These are phyloP conservation scores for Bradypodion pumilum DNA, from an alignment of 2,797 vertebrate genomes.

Conservation along the genomic window DNA sequence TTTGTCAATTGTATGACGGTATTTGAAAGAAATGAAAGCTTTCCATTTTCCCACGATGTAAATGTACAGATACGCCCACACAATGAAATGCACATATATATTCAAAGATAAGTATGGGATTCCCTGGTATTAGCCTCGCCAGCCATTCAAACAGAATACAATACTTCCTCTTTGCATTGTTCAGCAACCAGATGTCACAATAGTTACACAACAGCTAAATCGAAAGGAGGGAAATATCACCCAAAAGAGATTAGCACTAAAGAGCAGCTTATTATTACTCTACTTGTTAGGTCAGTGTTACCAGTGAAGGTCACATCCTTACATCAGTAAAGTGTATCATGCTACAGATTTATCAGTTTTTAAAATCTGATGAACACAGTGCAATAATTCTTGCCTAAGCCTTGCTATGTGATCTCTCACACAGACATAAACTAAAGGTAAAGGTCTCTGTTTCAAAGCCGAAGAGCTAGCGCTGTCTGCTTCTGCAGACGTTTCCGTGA, in stretches of 20 bases:
- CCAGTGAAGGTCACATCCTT: background rate
- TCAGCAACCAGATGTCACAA: background rate
- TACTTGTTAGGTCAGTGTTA: background rate
- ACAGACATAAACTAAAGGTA: background rate
- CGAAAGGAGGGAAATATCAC: constrained; percentile 4
- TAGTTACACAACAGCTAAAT: background rate
- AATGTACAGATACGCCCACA: constrained; percentile 59
- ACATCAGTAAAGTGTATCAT: background rate
- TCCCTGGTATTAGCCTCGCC: constrained; percentile 30
- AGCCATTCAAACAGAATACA: background rate
- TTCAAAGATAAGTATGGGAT: constrained; percentile 31
- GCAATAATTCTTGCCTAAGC: background rate
- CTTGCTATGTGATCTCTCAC: background rate
- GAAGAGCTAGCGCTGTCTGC: too few species aligned
- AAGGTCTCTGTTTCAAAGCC: too few species aligned
- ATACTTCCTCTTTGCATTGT: constrained; percentile 23
- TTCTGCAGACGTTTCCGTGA: too few species aligned
- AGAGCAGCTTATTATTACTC: background rate
- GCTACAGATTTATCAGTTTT: background rate
- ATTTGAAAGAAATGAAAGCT: constrained; percentile 46
- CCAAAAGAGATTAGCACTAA: background rate
- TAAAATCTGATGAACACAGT: background rate
- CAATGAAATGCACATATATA: constrained; percentile 44
- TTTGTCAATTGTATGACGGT: constrained; percentile 46
- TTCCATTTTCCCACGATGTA: constrained; percentile 65